Evolutionary conservation across 2,888 invertebrate species (phyloP).

Genomic region (Sinohyriopsis cumingii): DNA sequence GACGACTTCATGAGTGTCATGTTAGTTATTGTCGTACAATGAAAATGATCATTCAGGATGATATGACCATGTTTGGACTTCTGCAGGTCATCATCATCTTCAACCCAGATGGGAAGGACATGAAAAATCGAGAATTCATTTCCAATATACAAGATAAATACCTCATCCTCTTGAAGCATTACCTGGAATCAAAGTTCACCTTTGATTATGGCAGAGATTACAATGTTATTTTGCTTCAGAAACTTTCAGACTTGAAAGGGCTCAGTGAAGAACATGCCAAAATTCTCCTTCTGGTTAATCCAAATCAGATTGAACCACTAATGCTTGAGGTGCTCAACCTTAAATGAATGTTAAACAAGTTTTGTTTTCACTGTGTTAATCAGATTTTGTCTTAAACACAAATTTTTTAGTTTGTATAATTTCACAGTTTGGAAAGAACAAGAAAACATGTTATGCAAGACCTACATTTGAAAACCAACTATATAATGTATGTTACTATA

Average conservation of each 20-base stretch:
- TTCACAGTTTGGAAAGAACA: too few relatives aligned
- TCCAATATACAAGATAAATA: conserved; percentile 74
- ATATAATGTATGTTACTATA: too few relatives aligned
- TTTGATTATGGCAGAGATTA: conserved; percentile 56
- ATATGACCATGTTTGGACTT: conserved; percentile 91
- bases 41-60: conserved; percentile 77
- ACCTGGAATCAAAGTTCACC: conserved; percentile 65
- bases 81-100: conserved; percentile 93
- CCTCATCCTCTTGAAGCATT: conserved; percentile 68
- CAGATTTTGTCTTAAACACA: too few relatives aligned
- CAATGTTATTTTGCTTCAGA: conserved; percentile 80
- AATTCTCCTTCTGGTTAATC: conserved; percentile 93
- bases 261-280: conserved; percentile 93
- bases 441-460: too few relatives aligned
- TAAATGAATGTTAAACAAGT: conserved; percentile 38
- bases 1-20: conserved; percentile 66
- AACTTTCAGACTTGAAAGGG: conserved; percentile 89
- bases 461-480: too few relatives aligned
- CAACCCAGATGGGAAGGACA: conserved; percentile 85
- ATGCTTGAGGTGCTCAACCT: conserved; percentile 96
- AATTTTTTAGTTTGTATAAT: too few relatives aligned
- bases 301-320: conserved; percentile 90
- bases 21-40: conserved; percentile 65
- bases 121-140: conserved; percentile 69
- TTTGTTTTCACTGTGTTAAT: not conserved